Percentiles rank a stretch among this genome's conserved stretches.
These are phyloP conservation scores for Bombus cullumanus DNA, from an alignment of 1,140 invertebrate genomes.

Conservation along the genomic window DNA sequence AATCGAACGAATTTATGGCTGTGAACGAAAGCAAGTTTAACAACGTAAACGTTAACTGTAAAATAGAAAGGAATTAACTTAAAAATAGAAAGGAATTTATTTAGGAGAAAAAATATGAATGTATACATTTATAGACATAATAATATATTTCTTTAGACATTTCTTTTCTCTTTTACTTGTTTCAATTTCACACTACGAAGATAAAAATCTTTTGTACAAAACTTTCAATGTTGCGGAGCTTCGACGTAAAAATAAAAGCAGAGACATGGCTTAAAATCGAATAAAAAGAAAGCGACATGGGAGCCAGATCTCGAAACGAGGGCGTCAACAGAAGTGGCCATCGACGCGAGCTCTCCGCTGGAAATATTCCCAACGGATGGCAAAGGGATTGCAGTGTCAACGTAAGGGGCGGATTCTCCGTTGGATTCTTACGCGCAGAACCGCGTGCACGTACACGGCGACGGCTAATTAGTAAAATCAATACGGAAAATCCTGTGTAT, in stretches of 20 bases:
- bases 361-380: background rate
- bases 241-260: background rate
- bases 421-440: constrained; percentile 7
- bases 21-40: background rate
- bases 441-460: constrained; percentile 17
- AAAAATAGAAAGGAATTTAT: background rate
- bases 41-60: background rate
- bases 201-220: background rate
- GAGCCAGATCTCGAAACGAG: background rate
- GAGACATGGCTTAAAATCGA: background rate
- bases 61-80: background rate
- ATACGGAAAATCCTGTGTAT: constrained; percentile 66
- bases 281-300: background rate
- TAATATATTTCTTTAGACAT: too few relatives aligned
- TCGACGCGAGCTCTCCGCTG: background rate
- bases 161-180: too few relatives aligned
- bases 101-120: too few relatives aligned
- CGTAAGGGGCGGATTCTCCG: background rate
- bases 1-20: background rate
- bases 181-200: background rate
- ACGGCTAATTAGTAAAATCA: constrained; percentile 71
- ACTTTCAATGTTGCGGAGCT: too few relatives aligned
- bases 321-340: constrained; percentile 4
- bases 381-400: background rate
- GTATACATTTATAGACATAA: too few relatives aligned